Evolutionary conservation across 2,113 vertebrate species (phyloP).

Genomic region (Oophaga pumilio): DNA sequence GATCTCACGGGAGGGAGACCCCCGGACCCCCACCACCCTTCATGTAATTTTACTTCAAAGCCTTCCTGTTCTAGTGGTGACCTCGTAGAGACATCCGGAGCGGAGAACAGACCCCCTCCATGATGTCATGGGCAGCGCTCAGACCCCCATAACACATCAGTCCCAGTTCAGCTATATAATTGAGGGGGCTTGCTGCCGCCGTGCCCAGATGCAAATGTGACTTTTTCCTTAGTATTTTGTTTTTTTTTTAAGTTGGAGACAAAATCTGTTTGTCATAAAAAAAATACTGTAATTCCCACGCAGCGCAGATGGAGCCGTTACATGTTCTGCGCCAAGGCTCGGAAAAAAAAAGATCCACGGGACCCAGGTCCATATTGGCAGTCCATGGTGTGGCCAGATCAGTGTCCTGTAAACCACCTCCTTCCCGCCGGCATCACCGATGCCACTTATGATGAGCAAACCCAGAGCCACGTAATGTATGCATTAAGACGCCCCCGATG

Average conservation of each 20-base stretch:
- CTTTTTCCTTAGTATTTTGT: neutral
- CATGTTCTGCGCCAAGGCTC: neutral
- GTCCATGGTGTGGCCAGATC: too few relatives aligned
- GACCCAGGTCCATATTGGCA: too few relatives aligned
- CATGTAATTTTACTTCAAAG: conserved; percentile 28
- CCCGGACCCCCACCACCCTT: neutral
- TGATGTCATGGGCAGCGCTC: conserved; percentile 10
- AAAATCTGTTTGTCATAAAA: neutral
- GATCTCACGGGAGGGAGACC: conserved; percentile 23
- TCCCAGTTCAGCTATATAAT: neutral
- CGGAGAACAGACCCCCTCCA: neutral
- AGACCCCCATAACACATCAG: neutral
- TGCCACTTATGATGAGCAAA: too few relatives aligned
- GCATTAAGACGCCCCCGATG: too few relatives aligned
- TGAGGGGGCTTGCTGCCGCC: neutral
- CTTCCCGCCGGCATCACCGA: too few relatives aligned
- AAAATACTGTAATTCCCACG: neutral
- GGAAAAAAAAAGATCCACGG: too few relatives aligned
- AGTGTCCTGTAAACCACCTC: too few relatives aligned
- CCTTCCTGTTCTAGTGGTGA: neutral
- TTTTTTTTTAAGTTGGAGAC: neutral
- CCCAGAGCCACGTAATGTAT: too few relatives aligned
- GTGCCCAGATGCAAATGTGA: neutral
- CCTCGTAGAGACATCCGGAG: conserved; percentile 29
- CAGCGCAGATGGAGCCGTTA: neutral